These are phyloP conservation scores for Norana najaformis DNA, from an alignment of 2,888 invertebrate genomes.

Conservation along the genomic window DNA sequence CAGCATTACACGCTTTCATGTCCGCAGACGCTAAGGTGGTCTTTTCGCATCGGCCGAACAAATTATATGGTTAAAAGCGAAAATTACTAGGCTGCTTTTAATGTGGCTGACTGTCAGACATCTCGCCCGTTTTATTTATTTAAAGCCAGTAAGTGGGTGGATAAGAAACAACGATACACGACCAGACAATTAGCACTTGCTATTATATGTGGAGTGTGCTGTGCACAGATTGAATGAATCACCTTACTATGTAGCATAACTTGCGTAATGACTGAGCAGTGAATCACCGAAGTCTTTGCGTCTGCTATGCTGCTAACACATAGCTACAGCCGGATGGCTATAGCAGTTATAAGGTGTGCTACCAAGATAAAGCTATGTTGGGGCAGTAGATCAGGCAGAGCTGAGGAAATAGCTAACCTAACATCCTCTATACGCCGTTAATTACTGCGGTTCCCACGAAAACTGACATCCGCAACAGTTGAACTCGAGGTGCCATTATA, in stretches of 20 bases:
- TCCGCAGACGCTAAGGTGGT: neutral
- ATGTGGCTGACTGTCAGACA: too few species aligned
- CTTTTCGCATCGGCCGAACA: neutral
- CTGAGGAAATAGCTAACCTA: conserved; percentile 13
- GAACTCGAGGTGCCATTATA: too few species aligned
- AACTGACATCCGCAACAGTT: neutral
- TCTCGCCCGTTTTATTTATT: neutral
- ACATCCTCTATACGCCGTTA: neutral
- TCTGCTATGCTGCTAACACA: neutral
- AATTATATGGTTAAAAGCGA: neutral
- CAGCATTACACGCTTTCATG: too few species aligned
- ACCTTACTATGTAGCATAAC: neutral
- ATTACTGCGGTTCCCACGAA: neutral
- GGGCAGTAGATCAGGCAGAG: neutral
- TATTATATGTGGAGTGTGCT: neutral
- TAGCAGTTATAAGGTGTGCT: neutral
- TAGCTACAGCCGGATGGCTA: neutral
- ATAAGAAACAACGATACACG: neutral
- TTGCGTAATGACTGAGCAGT: neutral
- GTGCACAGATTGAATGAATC: neutral
- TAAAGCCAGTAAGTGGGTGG: neutral
- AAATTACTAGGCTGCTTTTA: neutral
- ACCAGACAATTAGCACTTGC: neutral
- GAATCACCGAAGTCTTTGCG: neutral
- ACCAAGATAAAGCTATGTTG: neutral